Base-by-base conservation (phyloP, 2,113 vertebrate species). In the Toxotes jaculatrix region DNA sequence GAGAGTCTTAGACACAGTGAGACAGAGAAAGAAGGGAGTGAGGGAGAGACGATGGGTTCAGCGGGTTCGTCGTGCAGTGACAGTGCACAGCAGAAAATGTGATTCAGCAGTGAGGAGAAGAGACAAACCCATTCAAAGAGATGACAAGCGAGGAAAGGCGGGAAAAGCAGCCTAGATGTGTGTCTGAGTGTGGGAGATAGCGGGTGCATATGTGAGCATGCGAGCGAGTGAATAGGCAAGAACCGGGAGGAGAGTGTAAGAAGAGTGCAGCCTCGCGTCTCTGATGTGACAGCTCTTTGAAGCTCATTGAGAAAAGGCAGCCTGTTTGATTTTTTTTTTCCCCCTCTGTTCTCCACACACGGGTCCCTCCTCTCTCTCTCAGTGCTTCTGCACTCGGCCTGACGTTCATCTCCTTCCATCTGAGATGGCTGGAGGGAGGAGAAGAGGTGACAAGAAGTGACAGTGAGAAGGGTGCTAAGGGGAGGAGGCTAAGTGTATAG, bases 281-380 rank as follows among this genome's bases (percentile, higher is more conserved):
- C 67, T 85, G 77, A 87, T 72, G 79, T 65, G 77, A 87, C 71
- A 59, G 77, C 66, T 74, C 82, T 89, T 86, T 90, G 84, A 86
- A 83, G 81, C 87, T 84, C 79, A 77, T 79, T 87, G 83, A 88
- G 75, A 87, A 82, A 82, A 87, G 47, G 78, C 60, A 80, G 84
- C 23, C 42, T 6, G 55, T 80, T 60, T 10, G 57, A 74, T 60
- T 68, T 60, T 32, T 53, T 38, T n/a, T 70, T 12, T 11, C 10
- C n/a, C 53, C 51, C 55, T 64, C 49, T 63, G 64, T 79, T 77
- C 59, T 69, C 27, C 49, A 5, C 36, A 74, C 42, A 71, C 16
- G 6, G 27, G 72, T 64, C 43, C 40, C 68, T 84, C 74, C 31
- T 55, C 60, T 27, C 27, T 27, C 27, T 72, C 27, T 34, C 61